phyloP scores from a whole-genome alignment of 2,888 invertebrate genomes.

The Cenopis cana region DNA sequence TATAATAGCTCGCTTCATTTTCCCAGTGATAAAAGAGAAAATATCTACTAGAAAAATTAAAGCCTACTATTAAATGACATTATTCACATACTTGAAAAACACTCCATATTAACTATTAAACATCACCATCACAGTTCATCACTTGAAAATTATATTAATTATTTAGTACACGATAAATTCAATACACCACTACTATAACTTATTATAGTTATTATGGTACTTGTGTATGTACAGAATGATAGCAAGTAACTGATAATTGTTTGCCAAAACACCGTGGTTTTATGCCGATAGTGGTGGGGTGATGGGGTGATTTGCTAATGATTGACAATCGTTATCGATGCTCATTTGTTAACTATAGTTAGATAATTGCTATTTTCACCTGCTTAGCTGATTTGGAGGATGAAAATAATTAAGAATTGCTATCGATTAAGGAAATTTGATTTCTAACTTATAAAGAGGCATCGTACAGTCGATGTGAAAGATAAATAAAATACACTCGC shows the following conservation, averaged over 20 bases:
- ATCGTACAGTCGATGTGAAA: no score
- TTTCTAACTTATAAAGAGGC: background rate
- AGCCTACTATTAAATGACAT: slow-evolving; percentile 18
- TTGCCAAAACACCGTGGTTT: slow-evolving; percentile 9
- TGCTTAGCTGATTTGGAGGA: slow-evolving; percentile 1
- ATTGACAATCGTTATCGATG: background rate
- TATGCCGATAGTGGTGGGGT: slow-evolving; percentile 16
- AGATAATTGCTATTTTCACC: slow-evolving; percentile 23
- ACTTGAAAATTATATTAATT: background rate
- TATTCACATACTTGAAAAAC: no score
- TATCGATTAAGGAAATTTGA: background rate
- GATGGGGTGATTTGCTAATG: slow-evolving; percentile 25
- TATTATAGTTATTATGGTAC: background rate
- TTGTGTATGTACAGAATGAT: slow-evolving; percentile 1
- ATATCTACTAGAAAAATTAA: slow-evolving; percentile 38
- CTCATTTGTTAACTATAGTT: slow-evolving; percentile 17
- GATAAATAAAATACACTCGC: no score
- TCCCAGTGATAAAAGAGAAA: slow-evolving; percentile 34
- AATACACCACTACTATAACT: background rate
- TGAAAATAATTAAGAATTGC: background rate
- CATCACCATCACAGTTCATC: no score
- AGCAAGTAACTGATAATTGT: slow-evolving; percentile 12
- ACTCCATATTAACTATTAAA: no score
- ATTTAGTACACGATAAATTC: background rate
- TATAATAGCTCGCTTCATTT: slow-evolving; percentile 21